Evolutionary conservation across 2,888 invertebrate genomes (phyloP), one percentile per base, ranked within the genome.

Genomic region (Celastrina argiolus): DNA sequence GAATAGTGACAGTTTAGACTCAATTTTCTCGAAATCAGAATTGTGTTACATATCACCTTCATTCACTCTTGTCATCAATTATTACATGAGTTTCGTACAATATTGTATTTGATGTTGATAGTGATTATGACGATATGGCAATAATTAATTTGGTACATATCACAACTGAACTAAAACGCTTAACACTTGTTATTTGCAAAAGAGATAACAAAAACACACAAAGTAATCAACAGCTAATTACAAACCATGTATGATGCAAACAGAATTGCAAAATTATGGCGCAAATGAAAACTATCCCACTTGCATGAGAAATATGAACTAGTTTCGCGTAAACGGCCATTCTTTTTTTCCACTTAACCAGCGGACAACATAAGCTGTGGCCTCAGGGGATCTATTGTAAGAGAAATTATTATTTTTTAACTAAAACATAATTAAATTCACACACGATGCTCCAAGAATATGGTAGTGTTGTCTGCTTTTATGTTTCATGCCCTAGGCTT

Each of bases 221-320:
- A 58, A 58, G 31, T 58, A 58, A 58, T 58, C 58, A 58, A 58
- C 58, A 31, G 58, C 58, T 58, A 58, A 58, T 58, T 58, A 58
- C 58, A 58, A 58, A n/a, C 31, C 58, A 58, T 31, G 31, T 58
- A 58, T 58, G 31, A 58, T 58, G 28, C 58, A 58, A 58, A 58
- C 58, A 58, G 58, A 28, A 58, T 31, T 58, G 28, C 58, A 31
- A 31, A 51, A 22, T 18, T 58, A 28, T 2, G 31, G 16, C 14
- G 6, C 28, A 31, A 58, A 28, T 7, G 2, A 58, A 58, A 31
- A 58, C 58, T n/a, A 31, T 58, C 58, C 31, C n/a, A 58, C 16
- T n/a, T 31, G 28, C 16, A 31, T 31, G 10, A 8, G 28, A 8
- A 31, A 58, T 58, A 58, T 31, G 58, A 31, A 14, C n/a, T n/a